Conservation (phyloP, 2,888 invertebrate genomes). For the Orgyia antiqua region DNA sequence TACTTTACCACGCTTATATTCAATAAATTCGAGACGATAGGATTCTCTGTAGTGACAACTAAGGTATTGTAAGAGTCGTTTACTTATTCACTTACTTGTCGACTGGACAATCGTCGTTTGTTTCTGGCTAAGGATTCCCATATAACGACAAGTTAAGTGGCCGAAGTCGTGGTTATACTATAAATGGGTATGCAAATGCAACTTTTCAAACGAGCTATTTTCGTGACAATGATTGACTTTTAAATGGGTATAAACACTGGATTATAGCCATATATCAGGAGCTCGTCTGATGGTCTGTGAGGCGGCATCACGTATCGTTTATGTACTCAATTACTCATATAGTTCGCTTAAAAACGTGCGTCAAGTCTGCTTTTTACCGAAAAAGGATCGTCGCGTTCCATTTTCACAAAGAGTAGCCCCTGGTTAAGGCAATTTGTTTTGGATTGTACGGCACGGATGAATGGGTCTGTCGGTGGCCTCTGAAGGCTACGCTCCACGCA, state of each 20-base stretch:
- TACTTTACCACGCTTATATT: slow-evolving; percentile 15
- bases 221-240: slow-evolving; percentile 66
- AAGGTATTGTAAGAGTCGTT: slow-evolving; percentile 24
- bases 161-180: slow-evolving; percentile 45
- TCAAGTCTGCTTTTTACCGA: slow-evolving; percentile 38
- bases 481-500: slow-evolving; percentile 38
- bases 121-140: slow-evolving; percentile 36
- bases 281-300: slow-evolving; percentile 17
- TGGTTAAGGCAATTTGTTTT: slow-evolving; percentile 61
- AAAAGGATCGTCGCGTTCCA: slow-evolving; percentile 42
- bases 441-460: slow-evolving; percentile 55
- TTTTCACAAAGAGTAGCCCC: slow-evolving; percentile 43
- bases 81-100: slow-evolving; percentile 22
- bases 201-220: slow-evolving; percentile 44
- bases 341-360: slow-evolving; percentile 34
- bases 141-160: slow-evolving; percentile 54
- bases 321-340: slow-evolving; percentile 51
- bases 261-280: slow-evolving; percentile 38
- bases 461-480: slow-evolving; percentile 42
- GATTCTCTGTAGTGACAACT: slow-evolving; percentile 23
- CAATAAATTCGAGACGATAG: slow-evolving; percentile 20
- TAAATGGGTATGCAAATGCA: slow-evolving; percentile 54
- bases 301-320: slow-evolving; percentile 26
- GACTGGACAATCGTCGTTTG: slow-evolving; percentile 38
- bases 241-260: slow-evolving; percentile 52